Percentiles rank a stretch among this genome's conserved stretches.
Evolutionary conservation across 2,113 vertebrate genomes (phyloP).

Genomic region (Myotis brandtii): DNA sequence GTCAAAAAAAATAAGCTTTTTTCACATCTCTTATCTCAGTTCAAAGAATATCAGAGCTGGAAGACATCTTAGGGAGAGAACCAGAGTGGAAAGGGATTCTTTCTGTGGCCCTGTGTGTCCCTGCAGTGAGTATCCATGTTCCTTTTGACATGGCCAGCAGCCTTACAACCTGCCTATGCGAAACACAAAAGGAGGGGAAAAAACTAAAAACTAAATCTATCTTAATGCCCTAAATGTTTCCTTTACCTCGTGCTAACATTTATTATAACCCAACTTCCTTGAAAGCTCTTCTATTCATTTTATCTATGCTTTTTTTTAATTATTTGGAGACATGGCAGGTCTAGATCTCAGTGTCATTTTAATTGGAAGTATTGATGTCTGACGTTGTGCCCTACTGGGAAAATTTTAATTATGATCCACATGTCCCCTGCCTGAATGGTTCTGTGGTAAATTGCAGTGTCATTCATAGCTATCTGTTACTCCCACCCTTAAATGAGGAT

Average conservation of each 20-base stretch:
- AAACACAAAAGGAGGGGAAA: not conserved
- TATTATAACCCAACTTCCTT: conserved; percentile 73
- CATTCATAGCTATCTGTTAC: not conserved
- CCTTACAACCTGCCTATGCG: not conserved
- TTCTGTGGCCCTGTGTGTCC: not conserved
- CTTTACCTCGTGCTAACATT: conserved; percentile 63
- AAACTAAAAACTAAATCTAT: not conserved
- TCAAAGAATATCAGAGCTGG: not conserved
- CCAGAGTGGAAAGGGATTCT: not conserved
- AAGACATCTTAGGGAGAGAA: not conserved
- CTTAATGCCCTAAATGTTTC: conserved; percentile 30
- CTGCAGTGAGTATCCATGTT: not conserved
- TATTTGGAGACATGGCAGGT: conserved; percentile 75
- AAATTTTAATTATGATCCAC: conserved; percentile 81
- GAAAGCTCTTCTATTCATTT: conserved; percentile 75
- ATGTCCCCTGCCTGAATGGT: conserved; percentile 63
- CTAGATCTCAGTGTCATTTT: conserved; percentile 78
- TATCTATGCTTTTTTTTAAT: conserved; percentile 83
- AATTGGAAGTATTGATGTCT: conserved; percentile 86
- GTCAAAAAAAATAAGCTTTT: not conserved
- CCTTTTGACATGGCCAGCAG: not conserved
- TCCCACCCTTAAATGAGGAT: not conserved
- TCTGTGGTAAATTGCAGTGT: conserved; percentile 33
- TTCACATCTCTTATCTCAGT: not conserved
- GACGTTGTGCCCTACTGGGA: conserved; percentile 74